Evolutionary conservation across 2,888 invertebrate genomes (phyloP).

Genomic region (Auanema sp.): DNA sequence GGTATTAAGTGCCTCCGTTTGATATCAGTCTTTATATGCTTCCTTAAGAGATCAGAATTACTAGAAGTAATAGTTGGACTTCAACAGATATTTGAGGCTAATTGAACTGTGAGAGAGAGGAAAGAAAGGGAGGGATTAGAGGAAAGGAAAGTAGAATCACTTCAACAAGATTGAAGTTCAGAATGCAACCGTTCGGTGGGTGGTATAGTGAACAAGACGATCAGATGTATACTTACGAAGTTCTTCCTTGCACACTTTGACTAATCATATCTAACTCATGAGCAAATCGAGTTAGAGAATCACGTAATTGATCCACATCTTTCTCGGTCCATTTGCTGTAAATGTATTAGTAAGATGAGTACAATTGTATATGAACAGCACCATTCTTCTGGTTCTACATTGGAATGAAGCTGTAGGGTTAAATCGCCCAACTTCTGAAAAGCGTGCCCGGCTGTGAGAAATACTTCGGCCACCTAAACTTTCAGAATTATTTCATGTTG

Average conservation of each 20-base stretch:
- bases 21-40: conserved; percentile 48
- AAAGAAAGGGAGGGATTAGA: conserved; percentile 4
- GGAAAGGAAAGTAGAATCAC: conserved; percentile 4
- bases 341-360: conserved; percentile 1
- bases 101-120: too few relatives aligned
- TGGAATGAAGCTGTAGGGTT: conserved; percentile 49
- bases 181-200: neutral
- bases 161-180: neutral
- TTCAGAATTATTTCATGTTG: too few relatives aligned
- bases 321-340: conserved; percentile 54
- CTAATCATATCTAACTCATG: conserved; percentile 57
- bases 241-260: conserved; percentile 43
- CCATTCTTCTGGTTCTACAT: conserved; percentile 39
- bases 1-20: conserved; percentile 41
- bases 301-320: conserved; percentile 50
- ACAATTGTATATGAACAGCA: conserved; percentile 7
- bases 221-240: conserved; percentile 38
- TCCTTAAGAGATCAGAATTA: conserved; percentile 24
- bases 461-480: conserved; percentile 57
- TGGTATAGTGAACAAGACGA: neutral
- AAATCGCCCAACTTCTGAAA: conserved; percentile 60
- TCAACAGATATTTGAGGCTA: too few relatives aligned
- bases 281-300: conserved; percentile 54
- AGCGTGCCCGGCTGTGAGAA: conserved; percentile 58
- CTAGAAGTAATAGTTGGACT: neutral